Evolutionary conservation across 2,797 vertebrate genomes (phyloP), one percentile per base, ranked within the genome.

Genomic region (Sebastes vulpes): DNA sequence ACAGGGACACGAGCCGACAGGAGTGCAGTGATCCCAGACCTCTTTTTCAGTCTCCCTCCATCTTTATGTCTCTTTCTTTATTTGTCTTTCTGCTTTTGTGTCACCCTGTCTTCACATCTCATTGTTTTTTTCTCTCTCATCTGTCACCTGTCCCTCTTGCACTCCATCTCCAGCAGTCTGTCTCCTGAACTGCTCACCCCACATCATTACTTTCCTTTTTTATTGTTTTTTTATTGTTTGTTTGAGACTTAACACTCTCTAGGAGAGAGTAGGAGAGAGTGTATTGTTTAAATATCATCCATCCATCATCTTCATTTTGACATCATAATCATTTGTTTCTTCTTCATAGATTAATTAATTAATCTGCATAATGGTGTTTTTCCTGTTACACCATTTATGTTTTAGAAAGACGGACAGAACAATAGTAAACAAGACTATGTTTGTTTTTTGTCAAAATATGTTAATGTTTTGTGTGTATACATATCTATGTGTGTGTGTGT

Each of bases 1-100:
- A 95, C 94, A 94, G 73, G 80, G 90, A 80, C 87, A 83, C 9
- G 52, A 85, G 88, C 79, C 7, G 60, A 82, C 84, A 85, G 75
- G 72, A 88, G 88, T 79, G 84, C 82, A 87, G 78, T 82, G 83
- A 89, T 90, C 89, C 81, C 77, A 86, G 91, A 87, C 86, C 87
- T 89, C 88, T 79, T 86, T 83, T 84, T 79, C 53, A 70, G 59
- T 74, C 71, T 64, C 70, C 69, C 56, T 77, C 81, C 81, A 66
- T 83, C 72, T 83, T 48, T 75, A 18, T 35, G 23, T 84, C 61
- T 50, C 3, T 53, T 52, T 78, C 58, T 78, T 72, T 76, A 54
- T 86, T 77, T 78, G 71, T 79, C 79, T 86, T 81, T 75, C n/a
- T 72, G 38, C 52, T 42, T 74, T 74, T 68, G 58, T 59, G 66